Evolutionary conservation across 2,797 vertebrate species (phyloP).

Genomic region (Arnoldichthys spilopterus): DNA sequence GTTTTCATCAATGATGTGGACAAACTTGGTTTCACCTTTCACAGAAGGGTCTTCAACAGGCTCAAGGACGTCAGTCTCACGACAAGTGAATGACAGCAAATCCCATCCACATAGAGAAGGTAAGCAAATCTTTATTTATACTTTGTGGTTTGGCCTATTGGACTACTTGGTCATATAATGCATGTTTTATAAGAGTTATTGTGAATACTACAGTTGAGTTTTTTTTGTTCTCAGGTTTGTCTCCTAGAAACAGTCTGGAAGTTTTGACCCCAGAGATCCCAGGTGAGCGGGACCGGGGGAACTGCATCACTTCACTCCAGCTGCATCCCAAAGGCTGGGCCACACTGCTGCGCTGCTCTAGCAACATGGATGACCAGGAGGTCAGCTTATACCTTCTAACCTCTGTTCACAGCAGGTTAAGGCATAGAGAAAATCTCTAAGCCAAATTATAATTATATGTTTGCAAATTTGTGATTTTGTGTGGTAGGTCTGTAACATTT

Average conservation of each 20-base stretch:
- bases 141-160: slow-evolving; percentile 18
- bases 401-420: neutral
- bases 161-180: neutral
- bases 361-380: slow-evolving; percentile 98
- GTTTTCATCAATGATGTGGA: neutral
- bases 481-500: no score
- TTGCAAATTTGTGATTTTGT: neutral
- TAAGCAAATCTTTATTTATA: slow-evolving; percentile 57
- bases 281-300: slow-evolving; percentile 92
- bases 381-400: slow-evolving; percentile 66
- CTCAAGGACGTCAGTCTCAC: slow-evolving; percentile 82
- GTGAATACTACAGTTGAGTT: no score
- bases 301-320: slow-evolving; percentile 98
- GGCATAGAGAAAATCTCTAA: no score
- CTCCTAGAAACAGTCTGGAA: slow-evolving; percentile 95
- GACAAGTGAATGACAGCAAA: slow-evolving; percentile 91
- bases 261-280: slow-evolving; percentile 93
- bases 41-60: slow-evolving; percentile 86
- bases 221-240: slow-evolving; percentile 77
- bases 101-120: slow-evolving; percentile 90
- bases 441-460: neutral
- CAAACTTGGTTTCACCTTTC: slow-evolving; percentile 26
- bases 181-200: no score
- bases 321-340: slow-evolving; percentile 98
- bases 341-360: slow-evolving; percentile 94